A percentile compares a stretch with the other conserved stretches of the same genome.
phyloP scores from a whole-genome alignment of 2,888 invertebrate species.

The Galerucella pusilla region DNA sequence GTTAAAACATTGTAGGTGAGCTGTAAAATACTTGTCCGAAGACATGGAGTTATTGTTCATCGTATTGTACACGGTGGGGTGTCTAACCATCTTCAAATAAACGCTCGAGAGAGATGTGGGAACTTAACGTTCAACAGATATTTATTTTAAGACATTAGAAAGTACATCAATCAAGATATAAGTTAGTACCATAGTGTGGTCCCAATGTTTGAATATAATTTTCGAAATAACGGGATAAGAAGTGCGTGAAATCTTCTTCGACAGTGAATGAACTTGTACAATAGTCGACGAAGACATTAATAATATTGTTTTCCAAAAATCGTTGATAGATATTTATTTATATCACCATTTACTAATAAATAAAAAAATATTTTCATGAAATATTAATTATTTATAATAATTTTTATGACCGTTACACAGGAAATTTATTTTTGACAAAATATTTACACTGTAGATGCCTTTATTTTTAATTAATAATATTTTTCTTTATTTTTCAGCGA shows the following conservation, averaged over 20 bases:
- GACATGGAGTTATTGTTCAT: constrained; percentile 42
- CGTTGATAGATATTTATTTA: neutral
- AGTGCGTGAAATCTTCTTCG: constrained; percentile 18
- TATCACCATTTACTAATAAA: too few species aligned
- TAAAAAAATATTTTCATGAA: too few species aligned
- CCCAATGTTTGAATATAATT: constrained; percentile 18
- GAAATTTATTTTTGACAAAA: too few species aligned
- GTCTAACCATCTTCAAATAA: constrained; percentile 41
- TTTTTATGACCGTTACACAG: too few species aligned
- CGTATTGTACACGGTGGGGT: constrained; percentile 41
- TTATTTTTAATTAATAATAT: too few species aligned
- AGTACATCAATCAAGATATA: constrained; percentile 43
- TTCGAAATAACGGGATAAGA: constrained; percentile 21
- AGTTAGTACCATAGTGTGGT: constrained; percentile 16
- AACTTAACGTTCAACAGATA: constrained; percentile 43
- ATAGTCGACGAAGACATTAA: neutral
- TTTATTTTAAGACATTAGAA: constrained; percentile 47
- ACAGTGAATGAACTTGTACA: constrained; percentile 19
- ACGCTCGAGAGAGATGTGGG: constrained; percentile 43
- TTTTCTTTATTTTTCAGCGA: too few species aligned
- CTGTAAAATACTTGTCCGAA: constrained; percentile 36
- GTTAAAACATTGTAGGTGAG: constrained; percentile 20
- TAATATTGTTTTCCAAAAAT: neutral
- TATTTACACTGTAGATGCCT: too few species aligned
- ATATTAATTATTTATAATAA: too few species aligned